phyloP scores from a whole-genome alignment of 2,113 vertebrate genomes.

The Hyla sarda region DNA sequence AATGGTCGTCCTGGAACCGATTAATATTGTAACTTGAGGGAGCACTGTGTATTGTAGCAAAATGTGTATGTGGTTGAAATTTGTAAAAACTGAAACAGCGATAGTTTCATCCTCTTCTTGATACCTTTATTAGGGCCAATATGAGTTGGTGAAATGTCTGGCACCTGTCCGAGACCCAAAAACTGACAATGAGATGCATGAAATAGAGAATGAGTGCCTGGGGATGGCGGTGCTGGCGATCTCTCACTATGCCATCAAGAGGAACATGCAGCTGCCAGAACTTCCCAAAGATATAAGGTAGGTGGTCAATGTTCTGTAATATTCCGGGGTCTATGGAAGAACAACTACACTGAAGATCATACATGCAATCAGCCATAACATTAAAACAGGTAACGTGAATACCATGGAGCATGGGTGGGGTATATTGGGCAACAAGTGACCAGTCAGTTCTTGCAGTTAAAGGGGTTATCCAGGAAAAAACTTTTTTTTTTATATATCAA shows the following conservation, averaged over 20 bases:
- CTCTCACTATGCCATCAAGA: conserved; percentile 83
- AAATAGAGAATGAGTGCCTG: conserved; percentile 95
- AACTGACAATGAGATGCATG: conserved; percentile 84
- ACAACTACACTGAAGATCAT: too few relatives aligned
- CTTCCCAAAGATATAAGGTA: conserved; percentile 85
- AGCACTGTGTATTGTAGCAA: too few relatives aligned
- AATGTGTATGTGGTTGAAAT: background rate
- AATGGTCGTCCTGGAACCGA: too few relatives aligned
- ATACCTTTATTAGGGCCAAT: conserved; percentile 80
- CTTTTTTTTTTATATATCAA: too few relatives aligned
- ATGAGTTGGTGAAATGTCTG: conserved; percentile 88
- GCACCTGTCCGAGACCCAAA: conserved; percentile 83
- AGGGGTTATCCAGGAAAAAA: too few relatives aligned
- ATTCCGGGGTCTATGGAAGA: too few relatives aligned
- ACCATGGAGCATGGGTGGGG: too few relatives aligned
- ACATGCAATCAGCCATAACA: too few relatives aligned
- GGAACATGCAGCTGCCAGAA: conserved; percentile 74
- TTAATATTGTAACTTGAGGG: too few relatives aligned
- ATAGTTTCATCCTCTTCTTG: background rate
- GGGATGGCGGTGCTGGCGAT: conserved; percentile 98
- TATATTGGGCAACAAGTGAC: too few relatives aligned
- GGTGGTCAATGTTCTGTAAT: conserved; percentile 68
- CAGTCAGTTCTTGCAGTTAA: too few relatives aligned
- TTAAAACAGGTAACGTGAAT: too few relatives aligned
- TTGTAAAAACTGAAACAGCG: background rate